phyloP scores from a whole-genome alignment of 2,888 invertebrate genomes.

The Theodoxus fluviatilis region DNA sequence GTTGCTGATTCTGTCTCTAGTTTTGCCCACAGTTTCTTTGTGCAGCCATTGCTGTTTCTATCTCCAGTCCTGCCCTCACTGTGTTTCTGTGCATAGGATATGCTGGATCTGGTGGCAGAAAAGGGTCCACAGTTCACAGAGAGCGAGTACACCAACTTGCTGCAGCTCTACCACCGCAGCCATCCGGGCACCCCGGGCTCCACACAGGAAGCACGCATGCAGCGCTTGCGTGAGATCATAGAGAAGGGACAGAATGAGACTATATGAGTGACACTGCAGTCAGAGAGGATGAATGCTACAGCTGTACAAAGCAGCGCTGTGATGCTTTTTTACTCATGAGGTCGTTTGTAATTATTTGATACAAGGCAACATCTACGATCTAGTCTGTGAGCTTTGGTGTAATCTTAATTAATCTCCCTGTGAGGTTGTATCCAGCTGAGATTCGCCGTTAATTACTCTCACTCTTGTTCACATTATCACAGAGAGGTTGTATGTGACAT shows the following conservation, averaged over 20 bases:
- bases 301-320: too few species aligned
- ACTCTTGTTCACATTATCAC: too few species aligned
- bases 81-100: too few species aligned
- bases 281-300: too few species aligned
- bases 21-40: background rate
- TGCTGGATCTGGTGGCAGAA: slow-evolving; percentile 82
- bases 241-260: slow-evolving; percentile 51
- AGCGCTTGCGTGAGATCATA: slow-evolving; percentile 83
- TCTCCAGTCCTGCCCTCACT: background rate
- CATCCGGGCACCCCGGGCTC: slow-evolving; percentile 54
- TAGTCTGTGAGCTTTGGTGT: too few species aligned
- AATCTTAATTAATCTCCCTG: too few species aligned
- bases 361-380: too few species aligned
- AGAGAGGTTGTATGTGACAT: too few species aligned
- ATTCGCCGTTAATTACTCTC: too few species aligned
- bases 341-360: background rate
- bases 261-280: slow-evolving; percentile 24
- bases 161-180: slow-evolving; percentile 79
- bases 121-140: slow-evolving; percentile 87
- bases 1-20: background rate
- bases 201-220: slow-evolving; percentile 67
- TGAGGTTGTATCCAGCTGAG: too few species aligned
- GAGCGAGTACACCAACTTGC: slow-evolving; percentile 85
- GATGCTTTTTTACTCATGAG: too few species aligned
- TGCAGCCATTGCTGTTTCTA: background rate